Evolutionary conservation across 2,113 vertebrate genomes (phyloP).

Genomic region (Atrichornis clamosus): DNA sequence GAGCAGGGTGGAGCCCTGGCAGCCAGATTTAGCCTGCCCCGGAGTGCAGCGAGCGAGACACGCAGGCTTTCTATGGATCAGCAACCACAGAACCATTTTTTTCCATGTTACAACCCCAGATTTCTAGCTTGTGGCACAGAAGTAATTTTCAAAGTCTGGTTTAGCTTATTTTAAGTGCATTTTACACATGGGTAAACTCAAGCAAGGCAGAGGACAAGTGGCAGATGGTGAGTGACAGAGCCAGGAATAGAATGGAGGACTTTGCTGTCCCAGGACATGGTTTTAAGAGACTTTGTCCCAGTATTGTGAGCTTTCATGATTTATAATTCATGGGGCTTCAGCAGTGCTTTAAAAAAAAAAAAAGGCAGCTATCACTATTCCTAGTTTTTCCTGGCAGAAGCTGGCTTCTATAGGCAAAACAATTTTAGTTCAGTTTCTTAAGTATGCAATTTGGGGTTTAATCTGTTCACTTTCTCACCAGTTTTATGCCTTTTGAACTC

Average conservation of each 20-base stretch:
- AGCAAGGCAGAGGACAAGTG: slow-evolving; percentile 24
- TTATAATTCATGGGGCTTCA: not conserved
- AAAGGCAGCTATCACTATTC: not conserved
- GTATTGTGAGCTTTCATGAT: not conserved
- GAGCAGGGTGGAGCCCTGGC: slow-evolving; percentile 9
- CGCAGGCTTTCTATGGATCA: not conserved
- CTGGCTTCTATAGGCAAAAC: not conserved
- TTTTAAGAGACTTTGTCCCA: not conserved
- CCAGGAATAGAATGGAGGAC: not conserved
- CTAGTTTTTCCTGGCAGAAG: not conserved
- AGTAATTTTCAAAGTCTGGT: not conserved
- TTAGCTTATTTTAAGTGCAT: slow-evolving; percentile 36
- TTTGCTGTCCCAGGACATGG: not conserved
- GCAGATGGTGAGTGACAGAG: slow-evolving; percentile 41
- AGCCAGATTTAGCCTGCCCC: slow-evolving; percentile 24
- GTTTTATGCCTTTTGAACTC: not conserved
- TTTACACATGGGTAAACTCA: not conserved
- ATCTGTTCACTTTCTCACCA: not conserved
- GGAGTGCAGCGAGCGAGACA: not conserved
- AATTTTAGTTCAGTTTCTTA: not conserved
- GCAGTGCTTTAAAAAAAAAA: not conserved
- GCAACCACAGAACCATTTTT: not conserved
- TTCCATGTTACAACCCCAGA: not conserved
- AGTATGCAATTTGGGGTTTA: not conserved
- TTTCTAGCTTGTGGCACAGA: slow-evolving; percentile 15